Evolutionary conservation across 2,888 invertebrate species (phyloP).

Genomic region (Philhelius pedissequus): DNA sequence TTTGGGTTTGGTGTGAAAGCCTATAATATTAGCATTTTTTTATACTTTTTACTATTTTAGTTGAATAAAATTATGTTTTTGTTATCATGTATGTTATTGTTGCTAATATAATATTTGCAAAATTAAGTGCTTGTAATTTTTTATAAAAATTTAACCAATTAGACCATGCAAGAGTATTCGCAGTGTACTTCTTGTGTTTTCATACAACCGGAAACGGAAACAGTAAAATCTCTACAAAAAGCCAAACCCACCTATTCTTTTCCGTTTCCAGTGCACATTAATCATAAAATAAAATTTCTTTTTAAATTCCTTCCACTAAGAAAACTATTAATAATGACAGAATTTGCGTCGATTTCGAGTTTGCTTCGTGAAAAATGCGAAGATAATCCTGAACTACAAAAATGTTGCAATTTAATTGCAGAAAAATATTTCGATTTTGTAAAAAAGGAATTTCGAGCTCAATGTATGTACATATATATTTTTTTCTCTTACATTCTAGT

Average conservation of each 20-base stretch:
- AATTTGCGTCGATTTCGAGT: slow-evolving; percentile 16
- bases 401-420: slow-evolving; percentile 14
- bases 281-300: neutral
- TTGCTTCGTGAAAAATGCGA: slow-evolving; percentile 28
- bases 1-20: too few species aligned
- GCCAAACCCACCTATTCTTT: neutral
- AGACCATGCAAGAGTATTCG: too few species aligned
- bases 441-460: slow-evolving; percentile 25
- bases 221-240: neutral
- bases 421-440: slow-evolving; percentile 18
- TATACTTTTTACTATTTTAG: too few species aligned
- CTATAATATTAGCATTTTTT: too few species aligned
- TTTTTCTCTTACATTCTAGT: neutral
- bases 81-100: too few species aligned
- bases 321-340: neutral
- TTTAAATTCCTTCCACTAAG: neutral
- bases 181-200: too few species aligned
- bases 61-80: too few species aligned
- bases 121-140: too few species aligned
- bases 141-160: too few species aligned
- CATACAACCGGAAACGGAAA: neutral
- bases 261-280: neutral
- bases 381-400: slow-evolving; percentile 13
- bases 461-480: neutral
- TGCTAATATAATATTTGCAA: too few species aligned